Percentiles rank a stretch among this genome's conserved stretches.
Evolutionary conservation across 2,113 vertebrate genomes (phyloP).

Genomic region (Neogale vison): DNA sequence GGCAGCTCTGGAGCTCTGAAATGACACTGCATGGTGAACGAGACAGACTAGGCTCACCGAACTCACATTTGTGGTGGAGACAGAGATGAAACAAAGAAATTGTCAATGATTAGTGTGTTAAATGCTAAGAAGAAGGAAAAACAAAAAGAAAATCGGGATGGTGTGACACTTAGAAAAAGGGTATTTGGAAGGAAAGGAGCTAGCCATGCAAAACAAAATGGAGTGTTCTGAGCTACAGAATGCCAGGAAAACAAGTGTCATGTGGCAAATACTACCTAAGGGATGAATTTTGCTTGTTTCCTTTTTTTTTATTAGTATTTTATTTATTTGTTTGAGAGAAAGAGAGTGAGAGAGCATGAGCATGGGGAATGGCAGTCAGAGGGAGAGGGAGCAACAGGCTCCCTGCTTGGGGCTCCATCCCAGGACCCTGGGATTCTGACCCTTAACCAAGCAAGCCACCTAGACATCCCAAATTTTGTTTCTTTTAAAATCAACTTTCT

Average conservation of each 20-base stretch:
- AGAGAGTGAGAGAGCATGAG: not conserved
- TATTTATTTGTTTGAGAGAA: not conserved
- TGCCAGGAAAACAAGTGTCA: fast-evolving
- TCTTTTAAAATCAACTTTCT: not conserved
- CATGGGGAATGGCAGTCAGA: not conserved
- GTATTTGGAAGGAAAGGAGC: not conserved
- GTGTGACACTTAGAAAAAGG: not conserved
- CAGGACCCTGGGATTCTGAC: too few species aligned
- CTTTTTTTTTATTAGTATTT: too few species aligned
- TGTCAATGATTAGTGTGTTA: not conserved
- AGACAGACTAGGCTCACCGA: not conserved
- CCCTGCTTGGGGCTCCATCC: too few species aligned
- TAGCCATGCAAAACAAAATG: not conserved
- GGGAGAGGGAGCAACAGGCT: not conserved
- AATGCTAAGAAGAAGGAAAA: not conserved
- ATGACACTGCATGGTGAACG: not conserved
- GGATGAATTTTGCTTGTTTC: not conserved
- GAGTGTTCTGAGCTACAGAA: too few species aligned
- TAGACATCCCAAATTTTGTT: not conserved
- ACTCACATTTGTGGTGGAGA: not conserved
- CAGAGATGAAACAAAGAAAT: not conserved
- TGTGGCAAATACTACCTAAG: not conserved
- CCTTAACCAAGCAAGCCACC: too few species aligned
- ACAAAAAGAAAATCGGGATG: not conserved
- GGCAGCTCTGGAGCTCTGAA: not conserved